Evolutionary conservation across 2,113 vertebrate genomes (phyloP).

Genomic region (Spilogale gracilis): DNA sequence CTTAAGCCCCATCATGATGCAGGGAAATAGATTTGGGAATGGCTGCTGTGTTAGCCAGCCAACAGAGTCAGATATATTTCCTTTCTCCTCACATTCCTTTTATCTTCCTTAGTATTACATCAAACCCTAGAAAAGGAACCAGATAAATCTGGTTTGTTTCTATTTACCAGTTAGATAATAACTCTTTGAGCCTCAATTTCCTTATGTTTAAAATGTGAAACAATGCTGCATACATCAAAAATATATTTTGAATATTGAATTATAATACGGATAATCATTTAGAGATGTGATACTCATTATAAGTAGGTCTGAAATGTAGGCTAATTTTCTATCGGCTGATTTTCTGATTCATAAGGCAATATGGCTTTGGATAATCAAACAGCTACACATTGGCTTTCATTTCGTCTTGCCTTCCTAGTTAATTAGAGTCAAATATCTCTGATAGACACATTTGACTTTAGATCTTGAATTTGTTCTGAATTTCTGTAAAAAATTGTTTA

Average conservation of each 20-base stretch:
- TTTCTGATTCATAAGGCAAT: neutral
- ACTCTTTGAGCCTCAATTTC: neutral
- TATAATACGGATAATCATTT: conserved; percentile 14
- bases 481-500: conserved; percentile 12
- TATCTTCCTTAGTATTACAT: neutral
- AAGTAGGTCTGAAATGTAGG: neutral
- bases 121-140: neutral
- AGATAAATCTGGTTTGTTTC: neutral
- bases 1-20: neutral
- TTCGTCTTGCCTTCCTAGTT: neutral
- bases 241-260: conserved; percentile 6
- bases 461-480: neutral
- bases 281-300: neutral
- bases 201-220: neutral
- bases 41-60: neutral
- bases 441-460: neutral
- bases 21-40: neutral
- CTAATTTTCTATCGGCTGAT: neutral
- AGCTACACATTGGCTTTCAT: neutral
- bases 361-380: neutral
- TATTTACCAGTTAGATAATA: neutral
- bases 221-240: neutral
- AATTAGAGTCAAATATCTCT: neutral
- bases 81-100: neutral
- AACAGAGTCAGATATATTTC: neutral